Conservation (phyloP, 1,140 invertebrate species). For the Drosophila pandora region DNA sequence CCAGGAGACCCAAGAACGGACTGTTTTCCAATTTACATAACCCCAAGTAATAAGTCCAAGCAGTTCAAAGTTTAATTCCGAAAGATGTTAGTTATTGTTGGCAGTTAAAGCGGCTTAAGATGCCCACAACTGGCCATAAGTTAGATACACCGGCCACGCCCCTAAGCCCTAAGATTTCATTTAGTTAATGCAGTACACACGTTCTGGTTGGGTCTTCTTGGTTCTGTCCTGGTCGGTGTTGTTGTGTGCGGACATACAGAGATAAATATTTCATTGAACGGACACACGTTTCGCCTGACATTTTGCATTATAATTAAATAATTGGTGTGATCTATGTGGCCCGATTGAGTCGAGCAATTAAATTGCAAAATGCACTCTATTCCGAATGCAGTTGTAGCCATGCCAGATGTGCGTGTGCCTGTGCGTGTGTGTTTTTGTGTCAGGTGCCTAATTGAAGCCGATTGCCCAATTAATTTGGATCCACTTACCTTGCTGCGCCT, state of each 20-base stretch:
- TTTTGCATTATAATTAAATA: conserved; percentile 75
- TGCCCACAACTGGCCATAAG: conserved; percentile 10
- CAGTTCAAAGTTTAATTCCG: conserved; percentile 36
- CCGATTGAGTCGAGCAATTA: conserved; percentile 63
- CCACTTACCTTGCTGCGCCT: conserved; percentile 96
- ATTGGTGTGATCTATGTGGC: conserved; percentile 71
- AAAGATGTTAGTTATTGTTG: conserved; percentile 16
- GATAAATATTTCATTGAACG: conserved; percentile 56
- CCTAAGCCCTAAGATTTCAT: conserved; percentile 16
- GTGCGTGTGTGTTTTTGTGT: conserved; percentile 22
- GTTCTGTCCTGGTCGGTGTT: neutral
- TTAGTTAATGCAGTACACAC: conserved; percentile 28
- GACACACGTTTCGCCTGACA: conserved; percentile 50
- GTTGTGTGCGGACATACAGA: conserved; percentile 5
- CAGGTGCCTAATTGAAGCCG: conserved; percentile 63
- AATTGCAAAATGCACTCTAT: conserved; percentile 50
- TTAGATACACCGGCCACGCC: conserved; percentile 8
- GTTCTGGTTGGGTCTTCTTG: neutral
- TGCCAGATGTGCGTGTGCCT: neutral
- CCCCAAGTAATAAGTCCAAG: conserved; percentile 14
- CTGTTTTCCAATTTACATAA: conserved; percentile 13
- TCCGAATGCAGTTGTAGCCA: conserved; percentile 31
- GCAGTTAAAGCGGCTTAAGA: conserved; percentile 28
- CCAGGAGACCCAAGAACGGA: neutral
- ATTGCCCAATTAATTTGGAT: conserved; percentile 69